Evolutionary conservation across 2,797 vertebrate species (phyloP), one percentile per base, ranked within the genome.

Genomic region (Remorina albescens): DNA sequence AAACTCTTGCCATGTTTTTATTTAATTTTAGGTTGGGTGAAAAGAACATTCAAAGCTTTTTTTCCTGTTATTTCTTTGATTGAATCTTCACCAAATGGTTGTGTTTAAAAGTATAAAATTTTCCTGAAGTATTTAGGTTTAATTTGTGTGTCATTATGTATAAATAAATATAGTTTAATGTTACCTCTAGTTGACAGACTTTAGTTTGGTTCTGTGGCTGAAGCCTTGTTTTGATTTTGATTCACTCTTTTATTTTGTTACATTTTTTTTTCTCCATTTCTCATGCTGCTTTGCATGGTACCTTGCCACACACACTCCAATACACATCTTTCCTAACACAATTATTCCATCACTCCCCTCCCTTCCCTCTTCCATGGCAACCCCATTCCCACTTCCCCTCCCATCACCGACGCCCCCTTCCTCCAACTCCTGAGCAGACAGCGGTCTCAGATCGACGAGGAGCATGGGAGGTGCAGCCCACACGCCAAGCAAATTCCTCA

Each of bases 401-500:
- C 82, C 71, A 75, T 88, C 85, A 71, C 84, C 53, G 55, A 75
- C 36, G 59, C 77, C 71, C 64, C 80, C 67, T 5, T 6, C 16
- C 46, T 78, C 79, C 55, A 71, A 82, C 82, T 77, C 85, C 77
- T 75, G 80, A 90, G 89, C 94, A 95, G 94, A 95, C 94, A 59
- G 94, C 95, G 0, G 93, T 94, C 5, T 95, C 96, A 19, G 98
- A 99, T 88, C 97, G 98, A 91, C 95, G 97, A 94, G 97, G 97
- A 96, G 98, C 98, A 62, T 99, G 98, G 98, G 97, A 99, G 91
- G 94, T 97, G 88, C 96, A 98, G 92, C 97, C 97, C 44, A 96
- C 96, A 93, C 96, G 97, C 80, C 98, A 98, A 95, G 94, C 96
- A 89, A 98, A 98, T 94, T 95, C 98, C 93, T 97, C 97, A 59